Percentiles rank a stretch among this genome's conserved stretches.
These are phyloP conservation scores for Cuniculus paca DNA, from an alignment of 2,797 vertebrate genomes.

Conservation along the genomic window DNA sequence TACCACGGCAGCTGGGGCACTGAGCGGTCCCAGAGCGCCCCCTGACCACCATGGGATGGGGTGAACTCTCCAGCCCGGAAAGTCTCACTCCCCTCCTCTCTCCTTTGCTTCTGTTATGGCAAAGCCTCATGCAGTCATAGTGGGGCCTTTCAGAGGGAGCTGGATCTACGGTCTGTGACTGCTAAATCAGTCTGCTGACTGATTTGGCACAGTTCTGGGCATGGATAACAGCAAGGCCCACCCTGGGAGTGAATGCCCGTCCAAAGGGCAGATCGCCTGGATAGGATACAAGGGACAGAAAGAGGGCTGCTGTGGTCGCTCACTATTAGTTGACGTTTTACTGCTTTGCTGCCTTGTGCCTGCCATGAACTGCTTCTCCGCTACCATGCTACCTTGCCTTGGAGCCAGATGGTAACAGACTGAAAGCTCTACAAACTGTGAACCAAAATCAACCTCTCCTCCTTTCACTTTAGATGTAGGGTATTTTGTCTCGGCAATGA, in stretches of 20 bases:
- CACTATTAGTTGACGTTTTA: background rate
- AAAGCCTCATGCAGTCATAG: background rate
- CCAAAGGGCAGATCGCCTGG: background rate
- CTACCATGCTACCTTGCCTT: too few relatives aligned
- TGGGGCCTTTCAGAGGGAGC: background rate
- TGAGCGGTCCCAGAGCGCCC: background rate
- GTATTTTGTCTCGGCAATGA: background rate
- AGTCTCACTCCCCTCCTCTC: background rate
- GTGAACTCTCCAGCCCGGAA: background rate
- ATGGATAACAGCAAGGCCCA: background rate
- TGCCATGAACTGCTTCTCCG: background rate
- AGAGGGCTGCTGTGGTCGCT: background rate
- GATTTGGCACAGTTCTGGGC: background rate
- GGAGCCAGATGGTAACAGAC: background rate
- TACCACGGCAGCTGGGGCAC: fast-evolving
- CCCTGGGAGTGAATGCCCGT: background rate
- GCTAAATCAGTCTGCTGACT: background rate
- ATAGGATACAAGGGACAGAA: background rate
- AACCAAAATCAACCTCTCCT: background rate
- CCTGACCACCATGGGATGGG: fast-evolving
- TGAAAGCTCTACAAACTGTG: background rate
- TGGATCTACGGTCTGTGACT: background rate
- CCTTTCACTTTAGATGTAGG: background rate
- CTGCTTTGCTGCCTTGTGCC: background rate
- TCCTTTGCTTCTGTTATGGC: too few relatives aligned